Percentiles rank a stretch among this genome's conserved stretches.
Conservation (phyloP, 2,888 invertebrate species). For the Beris chalybata region DNA sequence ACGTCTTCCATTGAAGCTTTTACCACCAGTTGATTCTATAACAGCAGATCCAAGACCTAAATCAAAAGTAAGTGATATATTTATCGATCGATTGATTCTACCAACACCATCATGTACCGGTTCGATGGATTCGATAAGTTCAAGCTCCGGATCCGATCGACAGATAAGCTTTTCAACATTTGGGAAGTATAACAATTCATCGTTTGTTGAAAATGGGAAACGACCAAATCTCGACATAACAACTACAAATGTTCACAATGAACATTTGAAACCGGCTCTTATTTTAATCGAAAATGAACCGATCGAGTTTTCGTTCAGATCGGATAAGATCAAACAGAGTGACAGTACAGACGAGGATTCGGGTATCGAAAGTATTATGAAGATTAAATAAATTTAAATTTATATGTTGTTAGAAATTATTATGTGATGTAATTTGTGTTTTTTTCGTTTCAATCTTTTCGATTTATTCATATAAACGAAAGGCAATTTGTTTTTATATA, state of each 20-base stretch:
- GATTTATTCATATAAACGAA: too few relatives aligned
- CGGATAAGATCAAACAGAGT: conserved; percentile 39
- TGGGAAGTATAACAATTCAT: conserved; percentile 36
- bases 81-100: conserved; percentile 29
- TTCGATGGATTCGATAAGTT: conserved; percentile 43
- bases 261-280: conserved; percentile 31
- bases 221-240: conserved; percentile 9
- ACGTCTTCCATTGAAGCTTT: conserved; percentile 39
- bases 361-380: conserved; percentile 44
- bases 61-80: conserved; percentile 20
- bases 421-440: conserved; percentile 23
- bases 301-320: conserved; percentile 20
- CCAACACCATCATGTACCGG: conserved; percentile 42
- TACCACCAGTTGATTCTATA: conserved; percentile 17
- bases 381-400: conserved; percentile 27
- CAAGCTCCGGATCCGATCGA: conserved; percentile 39
- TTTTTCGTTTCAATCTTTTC: too few relatives aligned
- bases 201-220: conserved; percentile 22
- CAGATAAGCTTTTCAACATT: conserved; percentile 41
- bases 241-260: conserved; percentile 9
- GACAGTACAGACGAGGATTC: conserved; percentile 45
- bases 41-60: conserved; percentile 9
- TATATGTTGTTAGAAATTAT: conserved; percentile 25
- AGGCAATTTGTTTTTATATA: too few relatives aligned
- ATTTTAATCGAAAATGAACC: conserved; percentile 35